A percentile compares a stretch with the other conserved stretches of the same genome.
Evolutionary conservation across 2,888 invertebrate genomes (phyloP).

Genomic region (Cephus pygmeus): DNA sequence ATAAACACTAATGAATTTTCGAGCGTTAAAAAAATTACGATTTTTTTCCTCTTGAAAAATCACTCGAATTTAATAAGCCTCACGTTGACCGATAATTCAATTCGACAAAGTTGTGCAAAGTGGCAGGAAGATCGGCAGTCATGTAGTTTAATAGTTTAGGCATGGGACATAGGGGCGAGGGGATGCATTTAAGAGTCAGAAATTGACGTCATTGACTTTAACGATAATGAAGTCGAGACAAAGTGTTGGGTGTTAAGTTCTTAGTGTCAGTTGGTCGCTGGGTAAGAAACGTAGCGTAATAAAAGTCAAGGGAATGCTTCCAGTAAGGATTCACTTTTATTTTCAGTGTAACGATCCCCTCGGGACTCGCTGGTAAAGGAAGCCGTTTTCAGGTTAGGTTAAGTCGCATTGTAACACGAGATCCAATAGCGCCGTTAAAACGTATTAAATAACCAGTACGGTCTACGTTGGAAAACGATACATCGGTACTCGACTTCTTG

Average conservation of each 20-base stretch:
- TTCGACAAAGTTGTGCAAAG: neutral
- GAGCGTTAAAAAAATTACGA: no score
- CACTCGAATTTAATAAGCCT: no score
- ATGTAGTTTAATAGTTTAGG: neutral
- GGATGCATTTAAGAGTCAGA: neutral
- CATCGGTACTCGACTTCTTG: conserved; percentile 12
- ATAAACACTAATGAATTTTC: no score
- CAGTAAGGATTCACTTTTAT: neutral
- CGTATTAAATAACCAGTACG: conserved; percentile 51
- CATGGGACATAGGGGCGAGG: neutral
- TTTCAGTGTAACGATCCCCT: neutral
- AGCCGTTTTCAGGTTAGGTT: neutral
- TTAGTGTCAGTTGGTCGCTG: neutral
- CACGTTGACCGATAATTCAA: neutral
- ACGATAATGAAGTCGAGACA: neutral
- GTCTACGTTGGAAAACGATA: conserved; percentile 34
- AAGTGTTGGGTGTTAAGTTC: neutral
- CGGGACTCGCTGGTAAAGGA: neutral
- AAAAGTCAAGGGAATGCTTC: neutral
- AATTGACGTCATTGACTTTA: neutral
- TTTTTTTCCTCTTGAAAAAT: no score
- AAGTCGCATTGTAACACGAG: conserved; percentile 43
- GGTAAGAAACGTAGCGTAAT: neutral
- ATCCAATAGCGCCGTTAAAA: conserved; percentile 55
- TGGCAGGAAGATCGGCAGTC: neutral